Base-by-base conservation (phyloP, 2,888 invertebrate genomes). In the Dryobotodes eremita region DNA sequence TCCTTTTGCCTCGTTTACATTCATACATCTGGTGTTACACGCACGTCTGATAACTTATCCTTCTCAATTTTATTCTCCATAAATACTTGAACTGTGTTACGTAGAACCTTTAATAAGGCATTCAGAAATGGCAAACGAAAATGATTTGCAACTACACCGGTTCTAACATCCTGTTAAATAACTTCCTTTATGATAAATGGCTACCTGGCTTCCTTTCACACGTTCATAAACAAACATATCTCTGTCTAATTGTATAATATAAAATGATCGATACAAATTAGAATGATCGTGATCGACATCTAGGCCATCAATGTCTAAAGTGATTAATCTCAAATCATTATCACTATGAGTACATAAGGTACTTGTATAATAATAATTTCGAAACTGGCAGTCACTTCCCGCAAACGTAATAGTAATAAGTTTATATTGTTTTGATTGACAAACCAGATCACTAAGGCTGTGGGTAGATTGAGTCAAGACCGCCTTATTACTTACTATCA, bases 341-440 rank as follows among this genome's bases (percentile, higher is more conserved):
- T 64, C 42, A 72, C 50, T 72, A 3, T 50, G 36, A 70, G 71
- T 77, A 66, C 1, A 65, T 75, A 50, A n/a, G 17, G 26, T 76
- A 83, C 70, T 86, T 75, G 76, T 86, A 79, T 85, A 85, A 90
- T 73, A 72, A 57, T 68, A 10, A 77, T 88, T 85, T 81, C 81
- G 66, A 84, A 86, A 87, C 70, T 46, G 23, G 57, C 75, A 71
- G 64, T 83, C 80, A 83, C 79, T 86, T 84, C 46, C 77, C 69
- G 57, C 55, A 75, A 72, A 36, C 42, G 70, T 80, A 79, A 74
- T 73, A n/a, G 57, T 73, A 77, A 68, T 79, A 69, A 48, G 48
- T 75, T 77, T 81, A 69, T 80, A 83, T 77, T 76, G 71, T 83
- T 66, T 83, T 84, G 77, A 81, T 84, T 83, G 57, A 76, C 66